Conservation (phyloP, 1,140 invertebrate genomes). For the Saccostrea cuccullata region DNA sequence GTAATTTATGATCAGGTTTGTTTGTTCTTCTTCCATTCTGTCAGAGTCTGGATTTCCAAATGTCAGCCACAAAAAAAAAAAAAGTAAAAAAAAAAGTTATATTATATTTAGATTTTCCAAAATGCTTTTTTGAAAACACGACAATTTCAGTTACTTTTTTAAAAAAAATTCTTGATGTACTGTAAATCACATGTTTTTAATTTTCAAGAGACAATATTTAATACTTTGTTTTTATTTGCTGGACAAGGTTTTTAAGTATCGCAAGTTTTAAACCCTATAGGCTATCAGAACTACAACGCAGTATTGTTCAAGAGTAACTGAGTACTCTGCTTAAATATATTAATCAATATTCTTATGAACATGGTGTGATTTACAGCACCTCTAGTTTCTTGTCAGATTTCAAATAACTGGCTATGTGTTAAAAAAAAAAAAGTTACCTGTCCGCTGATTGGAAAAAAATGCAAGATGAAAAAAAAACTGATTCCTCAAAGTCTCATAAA, state of each 20-base stretch:
- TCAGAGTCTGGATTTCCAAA: slow-evolving; percentile 33
- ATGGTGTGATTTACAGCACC: too few species aligned
- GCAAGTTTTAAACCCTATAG: too few species aligned
- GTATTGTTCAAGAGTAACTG: too few species aligned
- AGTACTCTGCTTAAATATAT: too few species aligned
- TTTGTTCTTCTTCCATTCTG: slow-evolving; percentile 61
- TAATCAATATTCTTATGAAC: too few species aligned
- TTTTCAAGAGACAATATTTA: too few species aligned
- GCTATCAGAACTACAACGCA: too few species aligned
- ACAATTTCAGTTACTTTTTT: neutral
- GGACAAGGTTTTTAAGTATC: too few species aligned
- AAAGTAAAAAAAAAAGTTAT: slow-evolving; percentile 37
- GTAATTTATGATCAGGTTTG: slow-evolving; percentile 97
- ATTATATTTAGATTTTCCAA: too few species aligned
- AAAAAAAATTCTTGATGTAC: too few species aligned
- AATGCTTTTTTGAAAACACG: neutral
- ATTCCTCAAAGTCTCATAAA: slow-evolving; percentile 28
- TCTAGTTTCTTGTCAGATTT: neutral
- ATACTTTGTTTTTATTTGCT: too few species aligned
- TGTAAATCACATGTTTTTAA: too few species aligned
- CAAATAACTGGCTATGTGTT: neutral
- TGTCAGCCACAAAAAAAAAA: slow-evolving; percentile 44
- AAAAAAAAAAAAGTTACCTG: slow-evolving; percentile 23
- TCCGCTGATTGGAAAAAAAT: slow-evolving; percentile 28
- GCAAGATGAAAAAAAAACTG: slow-evolving; percentile 35